Evolutionary conservation across 1,140 invertebrate genomes (phyloP).

Genomic region (Cherax quadricarinatus): DNA sequence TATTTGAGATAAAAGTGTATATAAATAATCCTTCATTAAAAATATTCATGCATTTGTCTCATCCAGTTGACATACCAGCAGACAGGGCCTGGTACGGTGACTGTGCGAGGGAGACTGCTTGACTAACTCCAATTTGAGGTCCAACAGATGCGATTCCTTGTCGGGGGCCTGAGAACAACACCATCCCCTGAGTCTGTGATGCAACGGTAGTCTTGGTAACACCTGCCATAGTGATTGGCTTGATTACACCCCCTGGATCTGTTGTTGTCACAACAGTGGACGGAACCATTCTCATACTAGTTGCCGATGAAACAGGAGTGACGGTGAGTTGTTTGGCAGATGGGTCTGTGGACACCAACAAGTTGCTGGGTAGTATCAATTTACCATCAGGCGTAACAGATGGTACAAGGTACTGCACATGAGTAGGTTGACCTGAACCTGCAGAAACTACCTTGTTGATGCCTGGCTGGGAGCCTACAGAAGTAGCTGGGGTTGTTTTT

Average conservation of each 20-base stretch:
- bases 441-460: slow-evolving; percentile 42
- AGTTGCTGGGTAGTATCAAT: slow-evolving; percentile 63
- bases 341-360: slow-evolving; percentile 52
- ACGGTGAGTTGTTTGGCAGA: slow-evolving; percentile 58
- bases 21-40: too few relatives aligned
- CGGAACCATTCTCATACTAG: slow-evolving; percentile 63
- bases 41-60: too few relatives aligned
- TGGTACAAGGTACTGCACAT: slow-evolving; percentile 72
- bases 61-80: slow-evolving; percentile 29
- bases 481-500: slow-evolving; percentile 52
- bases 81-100: slow-evolving; percentile 50
- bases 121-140: slow-evolving; percentile 44
- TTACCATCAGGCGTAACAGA: slow-evolving; percentile 72
- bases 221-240: slow-evolving; percentile 62
- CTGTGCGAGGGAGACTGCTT: slow-evolving; percentile 53
- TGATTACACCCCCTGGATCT: slow-evolving; percentile 67
- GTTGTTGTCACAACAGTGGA: slow-evolving; percentile 61
- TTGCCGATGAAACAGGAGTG: slow-evolving; percentile 57
- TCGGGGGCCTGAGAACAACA: slow-evolving; percentile 55
- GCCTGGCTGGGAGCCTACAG: slow-evolving; percentile 43
- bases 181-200: slow-evolving; percentile 47
- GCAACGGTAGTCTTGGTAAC: slow-evolving; percentile 43
- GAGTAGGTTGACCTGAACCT: slow-evolving; percentile 56
- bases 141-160: slow-evolving; percentile 46
- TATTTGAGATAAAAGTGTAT: too few relatives aligned